Conservation (phyloP, 2,888 invertebrate genomes). For the Cyclophora punctaria region DNA sequence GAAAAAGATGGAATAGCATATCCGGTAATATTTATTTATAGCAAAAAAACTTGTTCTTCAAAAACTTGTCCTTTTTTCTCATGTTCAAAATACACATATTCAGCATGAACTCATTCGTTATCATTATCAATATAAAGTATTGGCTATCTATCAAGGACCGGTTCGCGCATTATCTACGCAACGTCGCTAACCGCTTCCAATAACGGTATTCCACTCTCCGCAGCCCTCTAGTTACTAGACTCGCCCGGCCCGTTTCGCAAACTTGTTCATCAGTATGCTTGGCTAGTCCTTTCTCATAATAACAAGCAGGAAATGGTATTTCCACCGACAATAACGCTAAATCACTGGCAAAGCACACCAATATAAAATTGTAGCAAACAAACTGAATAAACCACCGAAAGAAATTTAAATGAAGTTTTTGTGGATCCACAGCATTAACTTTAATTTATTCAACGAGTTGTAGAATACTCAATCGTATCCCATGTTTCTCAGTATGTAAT, state of each 20-base stretch:
- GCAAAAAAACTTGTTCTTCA: too few species aligned
- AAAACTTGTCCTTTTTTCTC: too few species aligned
- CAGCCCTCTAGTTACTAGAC: constrained; percentile 44
- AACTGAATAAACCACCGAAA: neutral
- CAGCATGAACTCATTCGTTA: constrained; percentile 29
- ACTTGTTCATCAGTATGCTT: constrained; percentile 47
- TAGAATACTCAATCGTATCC: constrained; percentile 23
- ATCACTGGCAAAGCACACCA: neutral
- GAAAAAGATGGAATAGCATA: too few species aligned
- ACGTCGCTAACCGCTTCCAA: constrained; percentile 45
- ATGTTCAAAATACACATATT: constrained; percentile 22
- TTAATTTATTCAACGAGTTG: constrained; percentile 32
- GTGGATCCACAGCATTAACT: constrained; percentile 21
- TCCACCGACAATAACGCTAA: constrained; percentile 19
- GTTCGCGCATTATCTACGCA: constrained; percentile 55
- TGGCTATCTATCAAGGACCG: constrained; percentile 46
- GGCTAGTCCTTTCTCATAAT: constrained; percentile 40
- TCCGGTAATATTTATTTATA: too few species aligned
- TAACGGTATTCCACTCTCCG: constrained; percentile 56
- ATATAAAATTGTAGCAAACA: neutral
- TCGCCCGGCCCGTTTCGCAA: constrained; percentile 47
- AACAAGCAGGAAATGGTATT: constrained; percentile 38
- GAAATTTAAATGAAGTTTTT: constrained; percentile 6
- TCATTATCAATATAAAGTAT: constrained; percentile 36
- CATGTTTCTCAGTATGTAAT: constrained; percentile 25